Conservation (phyloP, 2,888 invertebrate species). For the Nebria brevicollis region DNA sequence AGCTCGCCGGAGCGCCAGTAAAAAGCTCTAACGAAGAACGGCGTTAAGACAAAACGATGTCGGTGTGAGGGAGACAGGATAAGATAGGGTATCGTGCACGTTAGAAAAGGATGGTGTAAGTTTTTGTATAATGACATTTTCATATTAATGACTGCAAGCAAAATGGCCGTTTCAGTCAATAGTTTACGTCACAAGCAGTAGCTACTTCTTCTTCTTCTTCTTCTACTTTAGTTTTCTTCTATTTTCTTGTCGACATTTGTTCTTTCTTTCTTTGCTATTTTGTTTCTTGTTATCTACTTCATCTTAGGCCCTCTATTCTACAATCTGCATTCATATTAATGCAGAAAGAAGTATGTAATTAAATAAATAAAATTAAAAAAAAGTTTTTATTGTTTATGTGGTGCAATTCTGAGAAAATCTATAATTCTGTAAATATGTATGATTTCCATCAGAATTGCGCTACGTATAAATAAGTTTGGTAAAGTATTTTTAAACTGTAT, state of each 20-base stretch:
- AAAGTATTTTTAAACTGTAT: no score
- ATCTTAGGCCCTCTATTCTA: not conserved
- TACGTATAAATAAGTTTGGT: no score
- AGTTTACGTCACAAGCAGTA: constrained; percentile 35
- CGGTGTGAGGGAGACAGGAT: constrained; percentile 50
- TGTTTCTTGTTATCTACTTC: not conserved
- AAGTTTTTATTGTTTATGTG: no score
- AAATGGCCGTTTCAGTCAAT: constrained; percentile 53
- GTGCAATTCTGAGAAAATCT: no score
- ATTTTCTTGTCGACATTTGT: not conserved
- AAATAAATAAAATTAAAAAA: no score
- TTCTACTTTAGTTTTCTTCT: not conserved
- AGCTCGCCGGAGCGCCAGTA: constrained; percentile 46
- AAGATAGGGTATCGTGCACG: constrained; percentile 48
- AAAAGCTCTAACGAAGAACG: constrained; percentile 54
- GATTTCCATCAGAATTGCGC: no score
- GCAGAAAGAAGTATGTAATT: no score
- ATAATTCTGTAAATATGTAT: no score
- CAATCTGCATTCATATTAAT: no score
- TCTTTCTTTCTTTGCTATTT: not conserved
- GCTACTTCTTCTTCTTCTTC: constrained; percentile 9
- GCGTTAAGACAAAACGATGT: constrained; percentile 54
- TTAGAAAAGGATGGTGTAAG: constrained; percentile 52
- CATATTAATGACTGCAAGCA: constrained; percentile 56
- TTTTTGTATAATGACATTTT: constrained; percentile 58